phyloP scores from a whole-genome alignment of 2,113 vertebrate species.

The Astatotilapia flaviijosephi region DNA sequence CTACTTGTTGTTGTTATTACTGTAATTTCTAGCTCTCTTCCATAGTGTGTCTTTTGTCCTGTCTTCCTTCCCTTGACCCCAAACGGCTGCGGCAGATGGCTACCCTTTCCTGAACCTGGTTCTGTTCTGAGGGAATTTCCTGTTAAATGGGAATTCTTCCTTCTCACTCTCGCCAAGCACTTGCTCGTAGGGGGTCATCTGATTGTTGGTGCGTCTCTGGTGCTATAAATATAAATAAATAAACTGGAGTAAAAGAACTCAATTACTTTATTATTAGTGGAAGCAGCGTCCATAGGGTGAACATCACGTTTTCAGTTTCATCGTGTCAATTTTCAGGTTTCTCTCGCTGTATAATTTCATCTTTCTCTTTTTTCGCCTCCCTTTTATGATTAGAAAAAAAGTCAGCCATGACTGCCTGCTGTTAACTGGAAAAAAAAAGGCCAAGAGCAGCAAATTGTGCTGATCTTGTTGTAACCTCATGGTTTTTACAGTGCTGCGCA shows the following conservation, averaged over 20 bases:
- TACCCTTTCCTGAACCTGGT: not conserved
- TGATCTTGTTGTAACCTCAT: constrained; percentile 56
- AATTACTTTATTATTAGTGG: not conserved
- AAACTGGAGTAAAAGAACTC: not conserved
- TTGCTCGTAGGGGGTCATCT: not conserved
- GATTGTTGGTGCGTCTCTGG: not conserved
- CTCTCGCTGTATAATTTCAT: not conserved
- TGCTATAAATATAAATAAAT: not conserved
- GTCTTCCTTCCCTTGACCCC: not conserved
- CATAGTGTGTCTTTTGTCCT: not conserved
- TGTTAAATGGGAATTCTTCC: not conserved
- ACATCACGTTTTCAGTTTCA: not conserved
- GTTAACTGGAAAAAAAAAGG: constrained; percentile 24
- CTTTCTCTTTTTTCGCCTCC: not conserved
- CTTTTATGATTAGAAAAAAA: not conserved
- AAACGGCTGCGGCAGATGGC: not conserved
- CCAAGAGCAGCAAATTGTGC: constrained; percentile 40
- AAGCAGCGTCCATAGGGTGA: not conserved
- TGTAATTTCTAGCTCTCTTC: not conserved
- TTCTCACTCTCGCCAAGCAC: not conserved
- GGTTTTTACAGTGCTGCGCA: constrained; percentile 48
- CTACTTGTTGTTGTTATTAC: not conserved
- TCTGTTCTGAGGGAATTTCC: not conserved
- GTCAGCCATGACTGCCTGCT: constrained; percentile 45
- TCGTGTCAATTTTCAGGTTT: not conserved